Evolutionary conservation across 1,140 invertebrate genomes (phyloP), one percentile per base, ranked within the genome.

Genomic region (Phthorimaea operculella): DNA sequence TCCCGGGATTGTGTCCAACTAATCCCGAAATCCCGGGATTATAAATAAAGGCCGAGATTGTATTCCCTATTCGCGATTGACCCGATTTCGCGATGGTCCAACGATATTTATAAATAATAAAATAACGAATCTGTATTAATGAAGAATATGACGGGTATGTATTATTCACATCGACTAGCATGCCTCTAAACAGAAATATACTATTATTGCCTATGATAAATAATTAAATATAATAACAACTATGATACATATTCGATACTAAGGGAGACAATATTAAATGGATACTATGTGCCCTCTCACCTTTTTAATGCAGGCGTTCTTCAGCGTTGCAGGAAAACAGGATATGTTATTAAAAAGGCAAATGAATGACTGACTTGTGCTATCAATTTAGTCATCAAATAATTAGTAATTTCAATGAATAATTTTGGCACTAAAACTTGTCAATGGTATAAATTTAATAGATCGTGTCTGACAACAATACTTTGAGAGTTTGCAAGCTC

Each of bases 251-350:
- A 28, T 28, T 28, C 21, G 6, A 6, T 28, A 39, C 36, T 39
- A 39, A 39, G n/a, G 10, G 10, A 39, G 10, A 9, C 36, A 39
- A 39, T 2, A 39, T n/a, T 1, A 39, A 39, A 10, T 12, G 10
- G 3, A 9, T n/a, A 39, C 10, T 10, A 39, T 12, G 36, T 12
- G 10, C 10, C 36, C n/a, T 47, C 74, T 79, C 70, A 81, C 78
- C 78, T 79, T 58, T 57, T 60, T 33, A 59, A 62, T 18, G 67
- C 58, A 16, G 60, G 64, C 53, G 63, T 66, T 73, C 74, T 81
- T 69, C 63, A 16, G 63, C 58, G 69, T 57, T 63, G 74, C 74
- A 60, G 73, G 69, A 74, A 76, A 78, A 76, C 58, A 76, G 61
- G 54, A 54, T 54, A 65, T 60, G 50, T 62, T 70, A 65, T 74